Conservation (phyloP, 1,140 invertebrate species). For the Heliconius hewitsoni region DNA sequence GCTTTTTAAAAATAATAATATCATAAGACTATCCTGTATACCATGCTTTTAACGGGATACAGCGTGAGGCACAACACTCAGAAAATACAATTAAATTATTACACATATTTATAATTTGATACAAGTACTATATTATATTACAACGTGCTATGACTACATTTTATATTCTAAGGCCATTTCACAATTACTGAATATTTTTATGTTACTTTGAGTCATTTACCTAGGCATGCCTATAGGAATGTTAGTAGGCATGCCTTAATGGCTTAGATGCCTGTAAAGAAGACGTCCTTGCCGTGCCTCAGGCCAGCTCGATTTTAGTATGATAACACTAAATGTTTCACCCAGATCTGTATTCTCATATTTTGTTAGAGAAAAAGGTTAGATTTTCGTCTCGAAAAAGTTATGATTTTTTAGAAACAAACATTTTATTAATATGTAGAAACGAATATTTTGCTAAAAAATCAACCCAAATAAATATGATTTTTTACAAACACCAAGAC, state of each 20-base stretch:
- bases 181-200: conserved; percentile 14
- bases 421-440: too few species aligned
- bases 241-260: neutral
- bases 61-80: too few species aligned
- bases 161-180: neutral
- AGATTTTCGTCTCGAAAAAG: too few species aligned
- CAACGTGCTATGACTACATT: neutral
- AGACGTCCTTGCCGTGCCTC: conserved; percentile 6
- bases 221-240: neutral
- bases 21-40: too few species aligned
- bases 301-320: conserved; percentile 3
- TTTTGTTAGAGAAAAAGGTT: neutral
- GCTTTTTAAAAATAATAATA: too few species aligned
- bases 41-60: too few species aligned
- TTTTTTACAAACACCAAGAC: too few species aligned
- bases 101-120: too few species aligned
- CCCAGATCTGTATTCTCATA: neutral
- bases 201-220: conserved; percentile 6
- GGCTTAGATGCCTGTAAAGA: conserved; percentile 5
- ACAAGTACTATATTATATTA: neutral
- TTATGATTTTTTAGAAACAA: too few species aligned
- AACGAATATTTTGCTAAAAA: too few species aligned
- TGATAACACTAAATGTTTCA: neutral
- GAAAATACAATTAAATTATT: too few species aligned
- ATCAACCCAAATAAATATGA: too few species aligned